Base-by-base conservation (phyloP, 2,888 invertebrate genomes). In the Lycocerus yunnanus region DNA sequence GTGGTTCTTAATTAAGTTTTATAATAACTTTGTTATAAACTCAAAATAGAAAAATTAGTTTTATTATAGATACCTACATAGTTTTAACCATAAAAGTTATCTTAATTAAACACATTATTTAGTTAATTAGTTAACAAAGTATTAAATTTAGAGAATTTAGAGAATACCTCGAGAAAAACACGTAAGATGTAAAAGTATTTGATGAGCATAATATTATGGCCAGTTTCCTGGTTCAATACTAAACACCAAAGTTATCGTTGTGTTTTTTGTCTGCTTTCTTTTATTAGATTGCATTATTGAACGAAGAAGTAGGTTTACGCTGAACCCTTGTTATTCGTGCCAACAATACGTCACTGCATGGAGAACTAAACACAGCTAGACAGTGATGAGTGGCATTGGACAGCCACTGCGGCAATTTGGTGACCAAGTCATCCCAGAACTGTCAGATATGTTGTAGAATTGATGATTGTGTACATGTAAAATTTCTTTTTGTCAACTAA, bases 131-230 rank as follows among this genome's bases (percentile, higher is more conserved):
- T 24, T 24, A 66, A 15, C 18, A 4, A 27, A 15, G 13, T 8
- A 24, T 67, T 11, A 24, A n/a, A 27, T 15, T 15, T n/a, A 11
- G 67, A 67, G 43, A 67, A 43, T n/a, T n/a, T n/a, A n/a, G n/a
- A n/a, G n/a, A n/a, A n/a, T n/a, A n/a, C 1, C 43, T n/a, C 15
- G 43, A 65, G 27, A 15, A 60, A 69, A 69, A 58, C n/a, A 43
- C 43, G 43, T 43, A 43, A 43, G 43, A 43, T 43, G 43, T 43
- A 43, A 8, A 43, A 43, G 80, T 81, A 80, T 80, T 81, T 81
- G 81, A 81, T 81, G 80, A 78, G 71, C 72, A 80, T 80, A 81
- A 81, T n/a, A n/a, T 81, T 81, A 81, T 81, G 80, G 79, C 80
- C 80, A 81, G 80, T 79, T 79, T 76, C 76, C 77, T 76, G 74